Evolutionary conservation across 2,113 vertebrate genomes (phyloP).

Genomic region (Bambusicola thoracicus): DNA sequence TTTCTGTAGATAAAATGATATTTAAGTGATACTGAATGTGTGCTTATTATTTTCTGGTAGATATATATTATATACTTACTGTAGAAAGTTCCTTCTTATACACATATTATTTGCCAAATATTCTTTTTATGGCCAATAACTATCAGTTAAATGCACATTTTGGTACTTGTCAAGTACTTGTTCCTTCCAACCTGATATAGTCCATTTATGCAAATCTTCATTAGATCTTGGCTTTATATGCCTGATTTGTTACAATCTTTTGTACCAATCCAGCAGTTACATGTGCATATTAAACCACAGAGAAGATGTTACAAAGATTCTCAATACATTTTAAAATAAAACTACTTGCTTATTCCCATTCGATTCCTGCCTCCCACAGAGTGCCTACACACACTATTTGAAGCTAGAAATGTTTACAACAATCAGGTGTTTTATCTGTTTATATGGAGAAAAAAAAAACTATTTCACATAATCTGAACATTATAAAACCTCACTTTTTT

Average conservation of each 20-base stretch:
- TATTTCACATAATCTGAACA: not conserved
- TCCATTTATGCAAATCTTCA: not conserved
- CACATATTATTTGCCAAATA: not conserved
- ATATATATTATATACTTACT: not conserved
- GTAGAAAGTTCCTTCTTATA: not conserved
- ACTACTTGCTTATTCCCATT: not conserved
- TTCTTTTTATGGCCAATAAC: not conserved
- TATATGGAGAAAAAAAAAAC: not conserved
- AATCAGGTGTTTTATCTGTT: not conserved
- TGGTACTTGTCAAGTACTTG: not conserved
- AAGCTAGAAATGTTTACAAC: not conserved
- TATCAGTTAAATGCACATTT: not conserved
- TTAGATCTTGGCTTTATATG: not conserved
- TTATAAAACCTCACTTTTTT: not conserved
- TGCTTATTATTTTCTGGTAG: not conserved
- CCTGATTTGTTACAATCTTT: not conserved
- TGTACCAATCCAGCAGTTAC: not conserved
- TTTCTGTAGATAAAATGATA: not conserved
- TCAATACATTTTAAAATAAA: conserved; percentile 1
- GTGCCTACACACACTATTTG: not conserved
- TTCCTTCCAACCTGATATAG: not conserved
- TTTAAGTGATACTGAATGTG: not conserved
- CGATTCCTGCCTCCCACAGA: not conserved
- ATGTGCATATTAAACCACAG: not conserved
- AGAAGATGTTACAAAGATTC: not conserved